Evolutionary conservation across 2,888 invertebrate species (phyloP).

Genomic region (Allygus modestus): DNA sequence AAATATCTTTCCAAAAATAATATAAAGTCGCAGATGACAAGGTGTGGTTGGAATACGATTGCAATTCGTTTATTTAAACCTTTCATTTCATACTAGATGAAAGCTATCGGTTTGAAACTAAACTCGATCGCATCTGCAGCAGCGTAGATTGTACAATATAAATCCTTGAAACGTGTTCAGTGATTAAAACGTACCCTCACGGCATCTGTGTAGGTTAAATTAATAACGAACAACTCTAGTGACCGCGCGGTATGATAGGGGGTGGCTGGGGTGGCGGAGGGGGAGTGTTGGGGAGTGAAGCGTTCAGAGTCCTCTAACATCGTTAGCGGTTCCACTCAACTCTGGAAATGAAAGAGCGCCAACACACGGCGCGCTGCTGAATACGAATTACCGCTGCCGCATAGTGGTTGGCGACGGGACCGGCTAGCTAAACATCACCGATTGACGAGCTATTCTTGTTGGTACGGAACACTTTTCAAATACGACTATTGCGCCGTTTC

Average conservation of each 20-base stretch:
- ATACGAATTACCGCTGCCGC: slow-evolving; percentile 3
- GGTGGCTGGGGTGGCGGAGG: neutral
- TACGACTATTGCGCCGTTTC: too few species aligned
- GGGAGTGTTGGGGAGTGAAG: neutral
- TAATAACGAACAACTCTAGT: neutral
- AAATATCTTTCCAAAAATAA: too few species aligned
- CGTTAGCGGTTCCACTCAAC: slow-evolving; percentile 35
- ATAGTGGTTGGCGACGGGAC: too few species aligned
- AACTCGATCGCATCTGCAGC: too few species aligned
- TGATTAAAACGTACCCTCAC: neutral
- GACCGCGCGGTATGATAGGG: neutral
- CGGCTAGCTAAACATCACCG: too few species aligned
- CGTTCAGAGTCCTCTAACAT: slow-evolving; percentile 9
- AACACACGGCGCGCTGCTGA: neutral
- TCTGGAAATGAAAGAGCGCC: slow-evolving; percentile 8
- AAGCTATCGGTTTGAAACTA: too few species aligned
- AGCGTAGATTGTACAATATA: neutral
- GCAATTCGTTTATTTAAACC: too few species aligned
- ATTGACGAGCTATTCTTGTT: too few species aligned
- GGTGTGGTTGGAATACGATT: too few species aligned
- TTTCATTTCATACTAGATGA: too few species aligned
- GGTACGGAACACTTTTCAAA: too few species aligned
- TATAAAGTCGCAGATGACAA: too few species aligned
- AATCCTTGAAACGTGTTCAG: neutral
- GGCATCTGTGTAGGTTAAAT: neutral